These are phyloP conservation scores for Choloepus didactylus DNA, from an alignment of 2,797 vertebrate species.

Conservation along the genomic window DNA sequence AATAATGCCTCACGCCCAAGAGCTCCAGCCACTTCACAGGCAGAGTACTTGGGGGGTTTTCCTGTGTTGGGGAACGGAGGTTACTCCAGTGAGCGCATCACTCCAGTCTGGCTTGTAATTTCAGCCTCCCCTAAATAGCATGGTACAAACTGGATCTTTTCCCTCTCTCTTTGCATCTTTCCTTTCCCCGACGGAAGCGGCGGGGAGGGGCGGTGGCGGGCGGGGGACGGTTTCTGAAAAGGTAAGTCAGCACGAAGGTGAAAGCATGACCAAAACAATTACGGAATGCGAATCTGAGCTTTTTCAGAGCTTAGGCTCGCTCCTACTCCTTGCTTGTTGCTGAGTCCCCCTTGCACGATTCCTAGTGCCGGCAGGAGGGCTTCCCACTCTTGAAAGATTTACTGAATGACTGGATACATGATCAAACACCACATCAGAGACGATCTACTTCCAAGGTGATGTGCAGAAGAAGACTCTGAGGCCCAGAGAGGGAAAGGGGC, in stretches of 20 bases:
- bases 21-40: constrained; percentile 71
- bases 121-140: constrained; percentile 76
- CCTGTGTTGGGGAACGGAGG: constrained; percentile 17
- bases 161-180: constrained; percentile 73
- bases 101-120: constrained; percentile 75
- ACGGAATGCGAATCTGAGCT: constrained; percentile 34
- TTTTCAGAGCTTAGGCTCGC: constrained; percentile 20
- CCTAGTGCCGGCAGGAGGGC: not conserved
- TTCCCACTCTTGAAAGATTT: not conserved
- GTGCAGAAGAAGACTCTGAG: constrained; percentile 41
- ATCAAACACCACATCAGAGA: not conserved
- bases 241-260: constrained; percentile 77
- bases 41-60: constrained; percentile 66
- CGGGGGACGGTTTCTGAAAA: constrained; percentile 71
- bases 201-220: not conserved
- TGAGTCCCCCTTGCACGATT: not conserved
- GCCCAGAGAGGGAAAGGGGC: constrained; percentile 54
- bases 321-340: not conserved
- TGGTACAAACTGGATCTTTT: constrained; percentile 66
- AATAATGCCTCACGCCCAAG: constrained; percentile 77
- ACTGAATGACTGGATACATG: constrained; percentile 8
- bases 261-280: constrained; percentile 66
- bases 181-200: constrained; percentile 75
- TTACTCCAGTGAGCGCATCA: constrained; percentile 76
- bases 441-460: not conserved